A percentile compares a stretch with the other conserved stretches of the same genome.
These are phyloP conservation scores for Lasius fuliginosus DNA, from an alignment of 2,888 invertebrate species.

Conservation along the genomic window DNA sequence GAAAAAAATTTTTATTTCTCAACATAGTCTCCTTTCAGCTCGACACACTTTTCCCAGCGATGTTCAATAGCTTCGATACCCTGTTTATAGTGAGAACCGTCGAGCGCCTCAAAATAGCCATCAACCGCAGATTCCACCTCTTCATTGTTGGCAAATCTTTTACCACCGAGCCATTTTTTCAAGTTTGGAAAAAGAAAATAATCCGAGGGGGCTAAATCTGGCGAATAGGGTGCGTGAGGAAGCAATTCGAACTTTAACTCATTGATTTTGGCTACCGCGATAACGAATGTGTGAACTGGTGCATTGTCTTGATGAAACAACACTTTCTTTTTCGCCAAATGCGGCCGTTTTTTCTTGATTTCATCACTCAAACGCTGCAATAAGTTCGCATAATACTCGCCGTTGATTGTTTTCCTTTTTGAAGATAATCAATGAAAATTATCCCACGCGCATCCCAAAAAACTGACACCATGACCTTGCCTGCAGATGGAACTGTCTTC, in stretches of 20 bases:
- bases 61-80: too few species aligned
- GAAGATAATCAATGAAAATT: neutral
- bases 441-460: neutral
- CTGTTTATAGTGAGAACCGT: too few species aligned
- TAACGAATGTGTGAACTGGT: neutral
- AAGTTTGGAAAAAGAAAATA: neutral
- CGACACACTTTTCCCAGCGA: too few species aligned
- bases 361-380: neutral
- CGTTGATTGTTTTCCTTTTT: neutral
- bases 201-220: neutral
- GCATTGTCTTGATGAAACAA: neutral
- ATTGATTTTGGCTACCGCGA: neutral
- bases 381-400: neutral
- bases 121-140: too few species aligned
- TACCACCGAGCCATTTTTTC: constrained; percentile 2
- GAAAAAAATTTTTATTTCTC: too few species aligned
- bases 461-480: neutral
- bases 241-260: neutral
- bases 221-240: neutral
- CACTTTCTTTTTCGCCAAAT: neutral
- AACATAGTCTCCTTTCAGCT: too few species aligned
- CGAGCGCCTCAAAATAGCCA: too few species aligned
- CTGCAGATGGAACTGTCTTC: neutral
- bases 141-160: neutral
- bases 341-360: neutral